phyloP scores from a whole-genome alignment of 2,888 invertebrate species.

The Agriopis marginaria region DNA sequence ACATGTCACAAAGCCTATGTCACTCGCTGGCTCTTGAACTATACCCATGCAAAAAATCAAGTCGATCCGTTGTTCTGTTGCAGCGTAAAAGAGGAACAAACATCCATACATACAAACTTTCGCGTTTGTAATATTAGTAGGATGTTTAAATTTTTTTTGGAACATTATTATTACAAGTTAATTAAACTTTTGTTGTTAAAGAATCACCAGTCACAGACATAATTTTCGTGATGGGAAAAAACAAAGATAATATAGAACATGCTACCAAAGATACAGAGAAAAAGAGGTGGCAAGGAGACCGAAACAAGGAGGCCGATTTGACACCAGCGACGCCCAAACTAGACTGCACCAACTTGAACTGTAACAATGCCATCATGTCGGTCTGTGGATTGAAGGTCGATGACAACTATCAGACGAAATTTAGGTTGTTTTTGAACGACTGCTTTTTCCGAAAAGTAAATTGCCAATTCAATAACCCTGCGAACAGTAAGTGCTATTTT shows the following conservation, averaged over 20 bases:
- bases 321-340: slow-evolving; percentile 36
- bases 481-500: slow-evolving; percentile 66
- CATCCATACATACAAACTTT: too few relatives aligned
- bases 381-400: slow-evolving; percentile 67
- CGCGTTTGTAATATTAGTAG: too few relatives aligned
- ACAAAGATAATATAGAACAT: slow-evolving; percentile 56
- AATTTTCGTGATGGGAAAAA: slow-evolving; percentile 67
- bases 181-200: slow-evolving; percentile 47
- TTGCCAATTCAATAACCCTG: slow-evolving; percentile 65
- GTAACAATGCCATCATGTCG: slow-evolving; percentile 59
- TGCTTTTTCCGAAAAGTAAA: slow-evolving; percentile 77
- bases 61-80: too few relatives aligned
- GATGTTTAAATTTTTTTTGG: too few relatives aligned
- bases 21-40: too few relatives aligned
- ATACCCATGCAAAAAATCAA: too few relatives aligned
- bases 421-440: slow-evolving; percentile 71
- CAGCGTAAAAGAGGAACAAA: too few relatives aligned
- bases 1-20: too few relatives aligned
- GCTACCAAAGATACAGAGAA: slow-evolving; percentile 17
- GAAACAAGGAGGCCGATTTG: not conserved
- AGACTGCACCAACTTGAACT: slow-evolving; percentile 64
- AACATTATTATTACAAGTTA: too few relatives aligned
- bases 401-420: slow-evolving; percentile 55
- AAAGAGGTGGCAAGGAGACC: not conserved
- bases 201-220: slow-evolving; percentile 59